Percentiles rank a stretch among this genome's conserved stretches.
Conservation (phyloP, 2,888 invertebrate genomes). For the Emmelina monodactyla region DNA sequence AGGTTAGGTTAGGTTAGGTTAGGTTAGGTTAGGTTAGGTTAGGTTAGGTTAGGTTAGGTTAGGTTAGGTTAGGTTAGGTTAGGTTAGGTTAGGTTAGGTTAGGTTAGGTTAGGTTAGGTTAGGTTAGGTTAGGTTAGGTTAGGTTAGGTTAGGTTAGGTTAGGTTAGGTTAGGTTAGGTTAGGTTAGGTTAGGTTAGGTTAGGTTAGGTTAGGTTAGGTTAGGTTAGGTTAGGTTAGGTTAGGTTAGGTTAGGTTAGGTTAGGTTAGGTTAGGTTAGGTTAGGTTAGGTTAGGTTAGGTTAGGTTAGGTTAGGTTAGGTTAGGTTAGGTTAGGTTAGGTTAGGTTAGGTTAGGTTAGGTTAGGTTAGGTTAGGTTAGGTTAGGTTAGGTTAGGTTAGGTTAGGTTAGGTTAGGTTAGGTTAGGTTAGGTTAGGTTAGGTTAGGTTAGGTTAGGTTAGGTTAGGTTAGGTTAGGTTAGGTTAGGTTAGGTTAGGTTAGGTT, state of each 20-base stretch:
- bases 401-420: constrained; percentile 10
- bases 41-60: too few species aligned
- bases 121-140: too few species aligned
- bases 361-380: constrained; percentile 9
- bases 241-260: too few species aligned
- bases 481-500: constrained; percentile 10
- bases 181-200: constrained; percentile 6
- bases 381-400: constrained; percentile 10
- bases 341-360: constrained; percentile 7
- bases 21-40: too few species aligned
- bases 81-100: too few species aligned
- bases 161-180: constrained; percentile 5
- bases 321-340: constrained; percentile 10
- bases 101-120: too few species aligned
- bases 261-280: constrained; percentile 11
- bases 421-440: constrained; percentile 10
- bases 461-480: constrained; percentile 10
- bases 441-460: too few species aligned
- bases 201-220: constrained; percentile 5
- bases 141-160: too few species aligned
- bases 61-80: too few species aligned
- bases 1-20: too few species aligned
- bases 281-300: constrained; percentile 7
- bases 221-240: too few species aligned
- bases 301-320: constrained; percentile 5